phyloP scores from a whole-genome alignment of 2,888 invertebrate genomes.

The Orgyia antiqua region DNA sequence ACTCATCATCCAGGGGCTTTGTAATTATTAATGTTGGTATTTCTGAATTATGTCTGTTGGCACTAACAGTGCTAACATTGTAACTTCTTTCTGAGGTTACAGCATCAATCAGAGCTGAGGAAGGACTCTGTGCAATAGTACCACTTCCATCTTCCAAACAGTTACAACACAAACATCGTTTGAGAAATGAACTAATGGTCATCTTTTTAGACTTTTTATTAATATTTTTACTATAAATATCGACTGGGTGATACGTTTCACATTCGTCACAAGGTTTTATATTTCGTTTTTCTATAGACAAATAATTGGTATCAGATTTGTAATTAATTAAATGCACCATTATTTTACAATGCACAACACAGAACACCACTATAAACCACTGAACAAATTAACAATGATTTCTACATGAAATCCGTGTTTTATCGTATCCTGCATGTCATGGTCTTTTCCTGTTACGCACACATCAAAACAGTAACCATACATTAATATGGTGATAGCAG shows the following conservation, averaged over 20 bases:
- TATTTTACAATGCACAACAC: constrained; percentile 20
- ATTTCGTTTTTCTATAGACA: constrained; percentile 43
- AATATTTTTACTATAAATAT: constrained; percentile 44
- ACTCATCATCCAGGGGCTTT: constrained; percentile 28
- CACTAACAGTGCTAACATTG: constrained; percentile 28
- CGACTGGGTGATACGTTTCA: constrained; percentile 41
- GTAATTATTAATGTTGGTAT: constrained; percentile 31
- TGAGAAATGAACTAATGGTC: constrained; percentile 36
- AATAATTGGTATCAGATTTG: constrained; percentile 41
- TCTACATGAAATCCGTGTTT: constrained; percentile 53
- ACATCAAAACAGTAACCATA: constrained; percentile 17
- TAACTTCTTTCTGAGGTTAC: constrained; percentile 46
- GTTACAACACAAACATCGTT: constrained; percentile 45
- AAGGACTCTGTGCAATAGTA: constrained; percentile 40
- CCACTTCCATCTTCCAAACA: constrained; percentile 30
- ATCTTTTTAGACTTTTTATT: constrained; percentile 29
- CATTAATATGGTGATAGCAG: constrained; percentile 37
- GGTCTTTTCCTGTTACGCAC: constrained; percentile 60
- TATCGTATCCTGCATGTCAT: constrained; percentile 60
- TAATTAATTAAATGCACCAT: constrained; percentile 42
- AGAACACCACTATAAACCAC: constrained; percentile 41
- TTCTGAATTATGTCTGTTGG: constrained; percentile 7
- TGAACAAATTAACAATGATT: constrained; percentile 41
- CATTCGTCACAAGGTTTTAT: constrained; percentile 23
- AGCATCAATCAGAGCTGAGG: constrained; percentile 43